Conservation (phyloP, 2,888 invertebrate species). For the Lasioglossum calceatum region DNA sequence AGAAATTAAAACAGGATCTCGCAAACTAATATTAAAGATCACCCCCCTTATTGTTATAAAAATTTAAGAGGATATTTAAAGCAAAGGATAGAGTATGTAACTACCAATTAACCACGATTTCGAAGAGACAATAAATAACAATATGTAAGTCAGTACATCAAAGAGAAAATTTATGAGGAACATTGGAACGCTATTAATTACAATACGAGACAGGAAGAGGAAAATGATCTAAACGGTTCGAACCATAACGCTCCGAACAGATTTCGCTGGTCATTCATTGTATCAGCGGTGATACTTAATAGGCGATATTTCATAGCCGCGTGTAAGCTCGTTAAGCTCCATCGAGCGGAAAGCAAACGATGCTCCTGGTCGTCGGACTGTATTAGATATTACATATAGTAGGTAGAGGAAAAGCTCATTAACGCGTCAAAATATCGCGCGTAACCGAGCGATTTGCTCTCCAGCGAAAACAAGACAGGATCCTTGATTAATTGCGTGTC, state of each 20-base stretch:
- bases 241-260: slow-evolving; percentile 7
- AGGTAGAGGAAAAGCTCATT: slow-evolving; percentile 43
- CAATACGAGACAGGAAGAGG: not conserved
- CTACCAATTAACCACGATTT: not conserved
- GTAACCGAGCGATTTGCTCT: slow-evolving; percentile 38
- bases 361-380: slow-evolving; percentile 8
- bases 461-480: slow-evolving; percentile 25
- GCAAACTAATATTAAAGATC: not conserved
- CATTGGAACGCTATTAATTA: not conserved
- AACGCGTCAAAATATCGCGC: slow-evolving; percentile 50
- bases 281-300: not conserved
- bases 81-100: not conserved
- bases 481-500: slow-evolving; percentile 62
- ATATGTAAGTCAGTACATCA: not conserved
- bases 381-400: slow-evolving; percentile 17
- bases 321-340: slow-evolving; percentile 27
- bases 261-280: slow-evolving; percentile 13
- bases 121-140: not conserved
- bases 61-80: not conserved
- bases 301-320: slow-evolving; percentile 28
- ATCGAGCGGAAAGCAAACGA: slow-evolving; percentile 23
- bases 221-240: not conserved
- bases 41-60: no score
- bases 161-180: not conserved
- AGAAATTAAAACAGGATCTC: no score